Conservation (phyloP, 2,797 vertebrate genomes). For the Spheniscus humboldti region DNA sequence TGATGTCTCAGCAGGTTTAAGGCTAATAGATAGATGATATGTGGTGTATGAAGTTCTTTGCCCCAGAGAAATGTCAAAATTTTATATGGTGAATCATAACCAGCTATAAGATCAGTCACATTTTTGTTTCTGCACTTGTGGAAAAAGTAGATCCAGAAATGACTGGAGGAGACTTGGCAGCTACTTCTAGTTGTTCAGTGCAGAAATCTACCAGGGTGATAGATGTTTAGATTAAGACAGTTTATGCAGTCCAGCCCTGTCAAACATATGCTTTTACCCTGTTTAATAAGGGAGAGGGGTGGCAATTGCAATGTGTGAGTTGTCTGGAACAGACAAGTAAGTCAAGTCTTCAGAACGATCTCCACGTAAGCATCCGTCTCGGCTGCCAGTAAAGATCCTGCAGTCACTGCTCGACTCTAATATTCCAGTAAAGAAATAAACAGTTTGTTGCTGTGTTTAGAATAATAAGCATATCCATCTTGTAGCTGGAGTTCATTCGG, state of each 20-base stretch:
- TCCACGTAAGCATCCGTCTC: fast-evolving
- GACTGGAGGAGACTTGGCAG: background rate
- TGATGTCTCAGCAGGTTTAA: background rate
- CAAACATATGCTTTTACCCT: background rate
- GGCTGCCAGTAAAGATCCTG: background rate
- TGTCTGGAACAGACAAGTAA: background rate
- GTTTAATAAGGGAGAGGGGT: background rate
- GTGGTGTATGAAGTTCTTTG: background rate
- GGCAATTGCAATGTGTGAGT: background rate
- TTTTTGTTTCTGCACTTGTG: background rate
- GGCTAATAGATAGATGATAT: background rate
- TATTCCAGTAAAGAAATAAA: background rate
- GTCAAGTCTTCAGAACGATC: background rate
- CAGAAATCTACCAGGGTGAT: background rate
- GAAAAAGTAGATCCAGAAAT: background rate
- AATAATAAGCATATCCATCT: background rate
- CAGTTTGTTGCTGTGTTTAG: background rate
- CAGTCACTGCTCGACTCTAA: background rate
- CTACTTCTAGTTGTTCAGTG: background rate
- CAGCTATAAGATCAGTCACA: background rate
- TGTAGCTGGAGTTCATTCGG: background rate
- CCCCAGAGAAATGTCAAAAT: background rate
- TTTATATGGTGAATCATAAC: background rate
- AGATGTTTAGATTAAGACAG: background rate
- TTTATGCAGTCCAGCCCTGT: background rate